Evolutionary conservation across 2,797 vertebrate genomes (phyloP).

Genomic region (Ispidina picta): DNA sequence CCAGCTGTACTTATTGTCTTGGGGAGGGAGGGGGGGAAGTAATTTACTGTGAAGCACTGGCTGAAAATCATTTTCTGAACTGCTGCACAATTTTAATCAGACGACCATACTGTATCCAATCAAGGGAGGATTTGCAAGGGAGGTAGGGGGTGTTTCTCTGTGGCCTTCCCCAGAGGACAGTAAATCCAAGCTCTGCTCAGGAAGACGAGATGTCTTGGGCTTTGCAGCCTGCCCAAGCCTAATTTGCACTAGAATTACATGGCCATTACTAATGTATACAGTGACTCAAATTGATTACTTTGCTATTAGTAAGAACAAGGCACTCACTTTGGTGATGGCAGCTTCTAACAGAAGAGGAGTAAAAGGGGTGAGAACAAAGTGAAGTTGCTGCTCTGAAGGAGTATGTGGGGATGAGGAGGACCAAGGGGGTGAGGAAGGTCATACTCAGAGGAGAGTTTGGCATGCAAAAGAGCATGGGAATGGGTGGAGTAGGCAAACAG

Average conservation of each 20-base stretch:
- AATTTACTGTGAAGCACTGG: slow-evolving; percentile 51
- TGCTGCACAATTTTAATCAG: slow-evolving; percentile 65
- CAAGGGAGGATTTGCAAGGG: slow-evolving; percentile 45
- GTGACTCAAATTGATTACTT: slow-evolving; percentile 69
- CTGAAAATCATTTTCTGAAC: slow-evolving; percentile 71
- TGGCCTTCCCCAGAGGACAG: slow-evolving; percentile 62
- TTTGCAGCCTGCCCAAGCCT: slow-evolving; percentile 61
- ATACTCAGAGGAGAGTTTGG: neutral
- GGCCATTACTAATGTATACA: slow-evolving; percentile 70
- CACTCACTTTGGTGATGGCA: neutral
- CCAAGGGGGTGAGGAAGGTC: neutral
- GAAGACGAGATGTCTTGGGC: slow-evolving; percentile 52
- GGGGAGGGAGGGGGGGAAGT: neutral
- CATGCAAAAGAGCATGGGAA: accelerated
- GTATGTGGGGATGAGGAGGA: accelerated
- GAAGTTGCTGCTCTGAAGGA: neutral
- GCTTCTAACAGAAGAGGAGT: neutral
- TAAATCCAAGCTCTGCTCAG: slow-evolving; percentile 67
- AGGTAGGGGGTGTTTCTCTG: neutral
- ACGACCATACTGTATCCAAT: slow-evolving; percentile 54
- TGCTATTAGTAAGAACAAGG: slow-evolving; percentile 51
- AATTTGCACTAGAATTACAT: slow-evolving; percentile 73
- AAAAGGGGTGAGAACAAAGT: neutral
- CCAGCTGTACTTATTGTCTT: slow-evolving; percentile 42
- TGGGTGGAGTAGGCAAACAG: neutral